Evolutionary conservation across 2,888 invertebrate genomes (phyloP), one percentile per base, ranked within the genome.

Genomic region (Thyatira batis): DNA sequence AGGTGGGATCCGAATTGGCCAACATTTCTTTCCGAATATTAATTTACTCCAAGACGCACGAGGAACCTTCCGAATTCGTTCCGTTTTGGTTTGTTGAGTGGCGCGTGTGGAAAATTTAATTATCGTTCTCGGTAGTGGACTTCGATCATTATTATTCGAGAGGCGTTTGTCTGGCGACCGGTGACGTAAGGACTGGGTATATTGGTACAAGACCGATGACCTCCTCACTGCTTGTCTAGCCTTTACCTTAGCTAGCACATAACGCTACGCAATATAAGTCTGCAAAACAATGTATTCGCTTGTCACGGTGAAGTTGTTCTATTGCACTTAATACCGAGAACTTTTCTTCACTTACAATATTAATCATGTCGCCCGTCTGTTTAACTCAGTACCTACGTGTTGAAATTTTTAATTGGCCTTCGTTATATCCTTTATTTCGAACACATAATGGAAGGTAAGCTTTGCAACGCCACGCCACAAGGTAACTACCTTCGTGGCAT

Each of bases 71-170:
- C 61, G 65, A 78, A 81, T 84, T 81, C 74, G 77, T 82, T 82
- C 69, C 73, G 69, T 77, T 73, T 68, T 54, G 67, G 58, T 57
- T 68, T 63, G 74, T 76, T 67, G 73, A 71, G 69, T 67, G 60
- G 71, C 73, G 80, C 77, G 85, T 80, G 89, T 87, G 83, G 87
- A 85, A 89, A 90, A 87, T 88, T 84, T 88, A 89, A 91, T 90
- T 86, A 88, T 84, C 78, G 74, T 75, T 78, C 79, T 81, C 71
- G 78, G 73, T 79, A 78, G 68, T 80, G 78, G 78, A 76, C 75
- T 73, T 73, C 71, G 69, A 76, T 84, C 78, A 83, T 91, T 89
- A 82, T 80, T 89, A 92, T 92, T 89, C 91, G 78, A 79, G 76
- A 76, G 71, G 76, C 86, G 91, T 89, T 67, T 76, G 83, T 79